Evolutionary conservation across 2,113 vertebrate species (phyloP).

Genomic region (Romanogobio albipinnatus): DNA sequence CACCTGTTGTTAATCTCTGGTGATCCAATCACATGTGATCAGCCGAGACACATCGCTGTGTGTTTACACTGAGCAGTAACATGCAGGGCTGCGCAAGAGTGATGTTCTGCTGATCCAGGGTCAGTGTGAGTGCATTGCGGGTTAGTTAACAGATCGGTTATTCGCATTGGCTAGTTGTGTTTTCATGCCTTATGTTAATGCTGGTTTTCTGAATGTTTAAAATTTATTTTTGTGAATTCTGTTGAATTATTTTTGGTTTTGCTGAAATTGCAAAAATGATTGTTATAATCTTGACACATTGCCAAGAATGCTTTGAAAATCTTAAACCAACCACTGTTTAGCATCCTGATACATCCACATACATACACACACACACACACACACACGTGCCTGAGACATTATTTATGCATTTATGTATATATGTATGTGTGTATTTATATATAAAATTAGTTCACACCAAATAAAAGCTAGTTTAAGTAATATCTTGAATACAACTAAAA

Average conservation of each 20-base stretch:
- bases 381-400: no score
- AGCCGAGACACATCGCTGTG: neutral
- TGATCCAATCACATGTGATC: conserved; percentile 26
- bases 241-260: neutral
- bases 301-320: neutral
- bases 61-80: neutral
- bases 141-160: neutral
- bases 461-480: no score
- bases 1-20: neutral
- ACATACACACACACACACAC: no score
- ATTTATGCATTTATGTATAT: no score
- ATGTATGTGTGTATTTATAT: no score
- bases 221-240: neutral
- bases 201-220: neutral
- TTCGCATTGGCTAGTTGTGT: no score
- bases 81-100: neutral
- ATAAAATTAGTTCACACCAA: no score
- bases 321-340: no score
- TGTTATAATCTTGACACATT: neutral
- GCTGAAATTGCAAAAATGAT: neutral
- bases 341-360: no score
- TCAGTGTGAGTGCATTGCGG: neutral
- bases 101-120: neutral
- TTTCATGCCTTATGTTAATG: neutral
- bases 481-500: no score